phyloP scores from a whole-genome alignment of 2,113 vertebrate species.

The Aphyosemion australe region DNA sequence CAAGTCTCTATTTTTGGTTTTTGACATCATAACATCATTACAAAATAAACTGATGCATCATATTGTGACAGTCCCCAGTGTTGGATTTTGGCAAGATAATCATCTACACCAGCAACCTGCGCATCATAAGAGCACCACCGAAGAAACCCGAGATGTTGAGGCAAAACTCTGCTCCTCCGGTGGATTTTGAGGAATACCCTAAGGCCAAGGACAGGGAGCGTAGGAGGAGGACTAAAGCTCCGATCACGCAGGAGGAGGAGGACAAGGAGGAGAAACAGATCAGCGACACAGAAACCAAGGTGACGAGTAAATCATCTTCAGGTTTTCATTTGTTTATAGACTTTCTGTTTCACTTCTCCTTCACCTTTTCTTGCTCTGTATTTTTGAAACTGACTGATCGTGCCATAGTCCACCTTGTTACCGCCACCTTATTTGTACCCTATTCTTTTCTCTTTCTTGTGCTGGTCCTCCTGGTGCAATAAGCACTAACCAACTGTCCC shows the following conservation, averaged over 20 bases:
- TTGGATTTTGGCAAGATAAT: slow-evolving; percentile 97
- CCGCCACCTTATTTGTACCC: not conserved
- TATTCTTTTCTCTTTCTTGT: not conserved
- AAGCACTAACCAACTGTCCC: slow-evolving; percentile 43
- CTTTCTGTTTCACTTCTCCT: slow-evolving; percentile 11
- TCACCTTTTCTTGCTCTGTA: not conserved
- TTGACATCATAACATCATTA: not conserved
- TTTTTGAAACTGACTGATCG: not conserved
- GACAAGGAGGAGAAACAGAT: slow-evolving; percentile 51
- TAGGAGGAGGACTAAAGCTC: slow-evolving; percentile 55
- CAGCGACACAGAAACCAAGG: slow-evolving; percentile 51
- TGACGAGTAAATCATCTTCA: slow-evolving; percentile 60
- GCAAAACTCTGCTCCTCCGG: slow-evolving; percentile 69
- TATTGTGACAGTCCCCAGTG: slow-evolving; percentile 75
- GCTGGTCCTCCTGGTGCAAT: slow-evolving; percentile 15
- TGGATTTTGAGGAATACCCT: slow-evolving; percentile 69
- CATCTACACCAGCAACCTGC: slow-evolving; percentile 96
- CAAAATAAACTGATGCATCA: not conserved
- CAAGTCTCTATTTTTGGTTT: too few species aligned
- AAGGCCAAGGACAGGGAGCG: slow-evolving; percentile 53
- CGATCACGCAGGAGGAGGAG: slow-evolving; percentile 27
- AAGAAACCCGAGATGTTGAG: slow-evolving; percentile 81
- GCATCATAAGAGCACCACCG: slow-evolving; percentile 88
- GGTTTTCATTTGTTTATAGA: slow-evolving; percentile 33
- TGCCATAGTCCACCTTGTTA: not conserved